A percentile compares a stretch with the other conserved stretches of the same genome.
Conservation (phyloP, 2,888 invertebrate genomes). For the Thecophora atra region DNA sequence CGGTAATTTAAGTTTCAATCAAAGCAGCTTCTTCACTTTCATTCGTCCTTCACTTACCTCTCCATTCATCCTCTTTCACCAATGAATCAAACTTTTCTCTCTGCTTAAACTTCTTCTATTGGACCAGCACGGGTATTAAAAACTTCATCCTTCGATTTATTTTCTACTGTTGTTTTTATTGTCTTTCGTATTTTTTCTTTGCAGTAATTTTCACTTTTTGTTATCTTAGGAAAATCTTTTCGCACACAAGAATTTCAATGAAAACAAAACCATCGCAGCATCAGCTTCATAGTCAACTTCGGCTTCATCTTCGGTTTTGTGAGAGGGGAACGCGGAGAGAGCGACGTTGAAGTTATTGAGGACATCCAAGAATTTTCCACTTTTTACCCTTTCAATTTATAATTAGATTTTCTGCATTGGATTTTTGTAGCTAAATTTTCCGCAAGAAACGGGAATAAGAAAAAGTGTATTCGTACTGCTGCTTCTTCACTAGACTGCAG, state of each 20-base stretch:
- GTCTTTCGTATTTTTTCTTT: not conserved
- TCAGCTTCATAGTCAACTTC: not conserved
- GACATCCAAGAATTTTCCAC: constrained; percentile 30
- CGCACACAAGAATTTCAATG: constrained; percentile 24
- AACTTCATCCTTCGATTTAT: constrained; percentile 26
- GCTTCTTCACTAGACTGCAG: not conserved
- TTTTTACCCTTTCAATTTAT: constrained; percentile 38
- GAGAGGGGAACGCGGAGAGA: not conserved
- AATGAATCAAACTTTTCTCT: constrained; percentile 25
- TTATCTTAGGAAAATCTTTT: constrained; percentile 23
- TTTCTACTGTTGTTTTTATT: not conserved
- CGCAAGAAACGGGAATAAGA: not conserved
- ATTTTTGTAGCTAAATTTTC: constrained; percentile 3
- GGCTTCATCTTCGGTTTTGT: not conserved
- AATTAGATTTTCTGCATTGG: constrained; percentile 33
- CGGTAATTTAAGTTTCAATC: constrained; percentile 14
- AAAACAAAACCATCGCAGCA: not conserved
- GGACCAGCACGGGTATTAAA: constrained; percentile 19
- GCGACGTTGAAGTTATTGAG: not conserved
- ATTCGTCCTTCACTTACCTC: no score
- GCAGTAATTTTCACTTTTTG: constrained; percentile 8
- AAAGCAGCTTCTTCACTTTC: not conserved
- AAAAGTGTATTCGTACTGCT: not conserved
- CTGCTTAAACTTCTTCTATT: not conserved
- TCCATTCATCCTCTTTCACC: not conserved